Base-by-base conservation (phyloP, 2,113 vertebrate genomes). In the Ageneiosus marmoratus region DNA sequence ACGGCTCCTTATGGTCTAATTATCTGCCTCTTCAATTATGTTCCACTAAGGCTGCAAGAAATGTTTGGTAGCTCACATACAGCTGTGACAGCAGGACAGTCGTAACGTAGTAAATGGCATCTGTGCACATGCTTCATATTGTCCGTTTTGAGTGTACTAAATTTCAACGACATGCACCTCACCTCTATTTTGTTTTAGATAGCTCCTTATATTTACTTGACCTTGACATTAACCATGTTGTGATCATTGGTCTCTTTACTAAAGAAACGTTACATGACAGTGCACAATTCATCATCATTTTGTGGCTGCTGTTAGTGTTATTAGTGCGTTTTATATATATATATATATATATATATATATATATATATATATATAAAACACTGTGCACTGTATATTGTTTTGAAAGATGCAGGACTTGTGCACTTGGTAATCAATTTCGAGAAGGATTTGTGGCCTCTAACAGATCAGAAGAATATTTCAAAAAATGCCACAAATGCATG, bases 151-250 rank as follows among this genome's bases (percentile, higher is more conserved):
- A 53, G 29, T 34, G 27, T 22, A 50, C 9, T 75, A 11, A 53
- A 34, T 53, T 20, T 53, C 73, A 75, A 24, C 0, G 13, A 32
- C 46, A 74, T 29, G 67, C 34, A 16, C 3, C 32, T 67, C 6
- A 67, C 9, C 67, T 44, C 37, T 44, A 24, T 70, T n/a, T 13
- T 44, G 22, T n/a, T 70, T 24, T 44, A 20, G 20, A n/a, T 41
- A 44, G 67, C 67, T 70, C 11, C 9, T 44, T 12, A 20, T 44
- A 1, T 70, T 37, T 70, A 24, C 67, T 27, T 55, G 50, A 76
- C 73, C 73, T 76, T 76, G 27, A 76, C 55, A 76, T 55, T 22
- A 32, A 32, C 29, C 27, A 5, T 18, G 70, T 74, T 51, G 70
- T 53, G 24, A 27, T 29, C 70, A 10, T 4, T 53, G 7, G 48